Percentiles rank a stretch among this genome's conserved stretches.
phyloP scores from a whole-genome alignment of 2,797 vertebrate species.

The Knipowitschia caucasica region DNA sequence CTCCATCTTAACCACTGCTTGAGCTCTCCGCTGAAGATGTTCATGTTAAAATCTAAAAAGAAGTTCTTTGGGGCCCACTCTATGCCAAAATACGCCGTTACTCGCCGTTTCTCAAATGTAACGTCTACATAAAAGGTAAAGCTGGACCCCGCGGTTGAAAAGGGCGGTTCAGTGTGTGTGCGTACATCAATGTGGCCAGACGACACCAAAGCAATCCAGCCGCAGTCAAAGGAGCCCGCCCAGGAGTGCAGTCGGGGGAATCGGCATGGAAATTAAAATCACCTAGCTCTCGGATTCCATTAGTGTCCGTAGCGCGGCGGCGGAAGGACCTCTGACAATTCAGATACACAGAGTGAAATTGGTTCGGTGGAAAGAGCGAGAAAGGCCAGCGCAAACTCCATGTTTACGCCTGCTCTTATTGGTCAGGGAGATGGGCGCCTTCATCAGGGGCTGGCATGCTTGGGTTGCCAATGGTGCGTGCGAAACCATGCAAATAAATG shows the following conservation, averaged over 20 bases:
- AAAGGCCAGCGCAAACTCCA: conserved; percentile 57
- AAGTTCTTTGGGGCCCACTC: no score
- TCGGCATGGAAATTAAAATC: conserved; percentile 82
- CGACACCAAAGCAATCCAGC: conserved; percentile 80
- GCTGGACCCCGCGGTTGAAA: conserved; percentile 24
- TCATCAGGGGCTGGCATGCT: conserved; percentile 74
- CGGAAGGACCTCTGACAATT: conserved; percentile 81
- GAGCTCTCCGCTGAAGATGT: no score
- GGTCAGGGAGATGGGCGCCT: conserved; percentile 70
- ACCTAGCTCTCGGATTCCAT: conserved; percentile 79
- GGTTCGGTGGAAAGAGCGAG: conserved; percentile 67
- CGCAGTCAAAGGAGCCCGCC: conserved; percentile 76
- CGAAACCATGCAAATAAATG: conserved; percentile 78
- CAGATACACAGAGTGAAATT: conserved; percentile 76
- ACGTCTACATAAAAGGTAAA: conserved; percentile 45
- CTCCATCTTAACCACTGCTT: no score
- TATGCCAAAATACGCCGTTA: no score
- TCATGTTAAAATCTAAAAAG: no score
- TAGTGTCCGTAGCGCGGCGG: conserved; percentile 68
- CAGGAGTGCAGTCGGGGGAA: conserved; percentile 78
- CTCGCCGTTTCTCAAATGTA: conserved; percentile 25
- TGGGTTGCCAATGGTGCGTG: conserved; percentile 67
- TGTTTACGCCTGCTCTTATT: conserved; percentile 70
- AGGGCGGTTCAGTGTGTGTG: conserved; percentile 9
- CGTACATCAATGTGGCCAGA: conserved; percentile 75